Evolutionary conservation across 2,888 invertebrate species (phyloP), one percentile per base, ranked within the genome.

Genomic region (Callosobruchus maculatus): DNA sequence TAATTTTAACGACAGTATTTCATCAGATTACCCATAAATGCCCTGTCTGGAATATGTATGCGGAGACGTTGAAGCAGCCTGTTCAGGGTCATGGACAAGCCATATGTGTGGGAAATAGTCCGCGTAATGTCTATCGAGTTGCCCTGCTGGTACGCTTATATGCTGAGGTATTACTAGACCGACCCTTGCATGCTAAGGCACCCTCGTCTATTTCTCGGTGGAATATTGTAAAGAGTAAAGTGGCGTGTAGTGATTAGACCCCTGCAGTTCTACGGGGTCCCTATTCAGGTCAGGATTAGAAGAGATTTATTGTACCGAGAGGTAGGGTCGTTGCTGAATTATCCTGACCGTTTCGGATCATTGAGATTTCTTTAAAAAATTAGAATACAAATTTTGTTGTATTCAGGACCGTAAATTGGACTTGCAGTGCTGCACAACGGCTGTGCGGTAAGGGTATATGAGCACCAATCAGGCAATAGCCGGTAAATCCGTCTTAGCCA

Each of bases 161-260:
- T n/a, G n/a, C n/a, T n/a, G n/a, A n/a, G n/a, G n/a, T n/a, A n/a
- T n/a, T 49, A 49, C 49, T 49, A 49, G 49, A 49, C 49, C 49
- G 49, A 49, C 49, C 49, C 49, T 18, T 49, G 49, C 49, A 49
- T 49, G 13, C 49, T 3, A 13, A 49, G 49, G 49, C 49, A 49
- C 49, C 49, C 49, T 49, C 49, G 7, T 49, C 49, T 49, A 49
- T 49, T 49, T 18, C 49, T 49, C 49, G 18, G 49, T 49, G 49
- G 49, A 49, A 49, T 49, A 49, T 49, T 49, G 49, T 49, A 49
- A 49, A 49, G 70, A 21, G 70, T 26, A 70, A 70, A 70, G 70
- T 70, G 70, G 70, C 70, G 70, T 70, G 70, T 26, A 22, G 70
- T 20, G 70, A 70, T 70, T 70, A 70, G 70, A 70, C 70, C 70